Evolutionary conservation across 1,140 invertebrate genomes (phyloP), one percentile per base, ranked within the genome.

Genomic region (Sipha flava): DNA sequence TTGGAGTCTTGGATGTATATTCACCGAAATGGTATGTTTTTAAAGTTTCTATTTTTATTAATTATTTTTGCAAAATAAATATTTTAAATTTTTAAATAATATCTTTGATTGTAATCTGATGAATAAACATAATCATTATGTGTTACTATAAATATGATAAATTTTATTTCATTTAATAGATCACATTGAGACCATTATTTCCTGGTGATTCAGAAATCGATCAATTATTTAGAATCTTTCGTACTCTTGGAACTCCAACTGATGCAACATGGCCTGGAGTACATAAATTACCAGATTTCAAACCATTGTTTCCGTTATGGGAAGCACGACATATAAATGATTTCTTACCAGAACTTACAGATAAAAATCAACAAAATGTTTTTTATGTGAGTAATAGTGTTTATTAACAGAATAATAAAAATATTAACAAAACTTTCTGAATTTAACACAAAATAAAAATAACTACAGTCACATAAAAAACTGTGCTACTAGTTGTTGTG

Each of bases 151-250:
- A 40, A 40, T 40, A 10, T 40, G 37, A 6, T 40, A 4, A 40
- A 40, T 40, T 2, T 57, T 52, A 21, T 72, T 43, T 80, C 62
- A 16, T 82, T 88, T 87, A 81, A 45, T 83, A 95, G 94, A 88
- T 93, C 12, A 92, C 90, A 37, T 91, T 90, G 82, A 89, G 90
- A 82, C 91, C 95, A 31, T 85, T 98, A 21, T 98, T 98, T 86
- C 93, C 95, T 31, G 96, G 96, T 14, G 96, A 98, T 85, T 96
- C 94, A n/a, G 96, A 98, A 87, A 98, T 98, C 82, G 95, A 98
- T 87, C 95, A 98, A 85, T 85, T 98, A 6, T 98, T 96, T 86
- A 90, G 94, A 83, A 95, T 98, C 85, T 98, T 98, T 86, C 89
- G 92, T 81, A 93, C 93, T 62, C 86, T 97, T 59, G 94, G 95